Percentiles rank a stretch among this genome's conserved stretches.
Conservation (phyloP, 37 sponge, comb jelly and placozoan genomes). For the Geodia barretti region DNA sequence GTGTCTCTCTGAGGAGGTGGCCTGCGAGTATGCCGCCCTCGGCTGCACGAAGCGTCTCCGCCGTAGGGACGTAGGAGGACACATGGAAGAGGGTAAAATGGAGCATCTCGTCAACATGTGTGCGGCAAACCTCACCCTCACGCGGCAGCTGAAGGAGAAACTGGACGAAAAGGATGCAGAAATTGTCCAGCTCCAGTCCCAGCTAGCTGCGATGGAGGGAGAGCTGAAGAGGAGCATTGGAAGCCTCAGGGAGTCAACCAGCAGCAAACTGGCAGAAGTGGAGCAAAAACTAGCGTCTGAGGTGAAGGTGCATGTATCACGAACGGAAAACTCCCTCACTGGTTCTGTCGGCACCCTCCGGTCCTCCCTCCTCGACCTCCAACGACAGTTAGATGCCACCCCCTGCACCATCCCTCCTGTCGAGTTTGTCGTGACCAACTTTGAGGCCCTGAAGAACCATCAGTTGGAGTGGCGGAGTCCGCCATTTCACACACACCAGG, state of each 20-base stretch:
- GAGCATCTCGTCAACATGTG: conserved; percentile 12
- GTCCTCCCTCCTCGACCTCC: neutral
- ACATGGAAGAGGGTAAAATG: conserved; percentile 13
- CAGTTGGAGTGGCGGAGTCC: neutral
- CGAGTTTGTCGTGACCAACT: neutral
- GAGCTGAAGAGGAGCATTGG: neutral
- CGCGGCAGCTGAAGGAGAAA: conserved; percentile 3
- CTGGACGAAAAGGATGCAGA: conserved; percentile 2
- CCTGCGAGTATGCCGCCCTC: conserved; percentile 31
- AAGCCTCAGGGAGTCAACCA: neutral
- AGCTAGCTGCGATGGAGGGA: neutral
- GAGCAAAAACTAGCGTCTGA: neutral
- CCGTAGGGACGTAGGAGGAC: neutral
- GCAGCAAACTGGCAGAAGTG: neutral
- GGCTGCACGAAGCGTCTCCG: conserved; percentile 23
- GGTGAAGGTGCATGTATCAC: neutral
- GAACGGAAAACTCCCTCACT: neutral
- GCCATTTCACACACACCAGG: neutral
- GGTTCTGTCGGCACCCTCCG: neutral
- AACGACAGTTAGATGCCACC: neutral
- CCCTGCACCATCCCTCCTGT: neutral
- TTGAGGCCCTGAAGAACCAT: neutral
- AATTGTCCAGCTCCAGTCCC: conserved; percentile 1
- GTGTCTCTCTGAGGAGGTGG: conserved; percentile 30
- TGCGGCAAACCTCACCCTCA: conserved; percentile 3